Base-by-base conservation (phyloP, 2,797 vertebrate species). In the Menidia menidia region DNA sequence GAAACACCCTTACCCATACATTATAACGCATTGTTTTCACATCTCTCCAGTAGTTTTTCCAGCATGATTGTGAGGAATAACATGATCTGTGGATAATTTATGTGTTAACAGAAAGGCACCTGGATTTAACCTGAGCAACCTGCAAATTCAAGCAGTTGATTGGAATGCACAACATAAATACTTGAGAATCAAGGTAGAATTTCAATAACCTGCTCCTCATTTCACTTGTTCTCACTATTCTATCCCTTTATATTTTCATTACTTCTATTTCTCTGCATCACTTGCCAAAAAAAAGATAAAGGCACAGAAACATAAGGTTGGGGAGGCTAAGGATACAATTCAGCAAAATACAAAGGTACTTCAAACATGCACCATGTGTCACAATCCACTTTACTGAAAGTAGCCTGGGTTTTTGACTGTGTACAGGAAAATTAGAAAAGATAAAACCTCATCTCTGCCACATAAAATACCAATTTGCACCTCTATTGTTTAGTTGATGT, bases 381-480 rank as follows among this genome's bases (percentile, higher is more conserved):
- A 75, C 35, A 74, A 68, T 67, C 64, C 39, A 60, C 64, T 59
- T 53, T 50, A 65, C 54, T 68, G 41, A 75, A 74, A 73, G 68
- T 62, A 83, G 51, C 48, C 42, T 14, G 30, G 64, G 42, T 64
- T 66, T 52, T 35, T 57, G 77, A 66, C 72, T 82, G 60, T 77
- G 84, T 42, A 78, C 18, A 58, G 41, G 77, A 85, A 71, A 65
- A 64, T 68, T 68, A 25, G 64, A 86, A 79, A 87, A 85, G 90
- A 91, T 86, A 83, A 78, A 68, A 79, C 32, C 78, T 87, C 90
- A 86, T 90, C 87, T 84, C 52, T 57, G 43, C 64, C 65, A 45
- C 69, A 89, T 85, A 85, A 89, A 87, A 83, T 61, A 69, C 25
- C 84, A 90, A 83, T 80, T 89, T 88, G 84, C 73, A 73, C 72